Evolutionary conservation across 2,113 vertebrate genomes (phyloP), one percentile per base, ranked within the genome.

Genomic region (Noctilio leporinus): DNA sequence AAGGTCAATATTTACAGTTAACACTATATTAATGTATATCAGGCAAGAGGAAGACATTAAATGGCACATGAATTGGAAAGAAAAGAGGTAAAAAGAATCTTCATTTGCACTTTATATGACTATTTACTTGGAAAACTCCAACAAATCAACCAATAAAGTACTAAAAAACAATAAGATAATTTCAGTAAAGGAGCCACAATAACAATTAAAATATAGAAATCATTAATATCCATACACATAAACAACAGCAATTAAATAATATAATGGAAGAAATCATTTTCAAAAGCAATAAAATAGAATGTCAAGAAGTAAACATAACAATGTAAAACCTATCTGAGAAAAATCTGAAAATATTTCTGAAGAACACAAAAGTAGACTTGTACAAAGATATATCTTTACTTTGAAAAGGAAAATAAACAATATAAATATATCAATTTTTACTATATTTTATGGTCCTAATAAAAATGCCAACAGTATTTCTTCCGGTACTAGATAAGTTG

Each of bases 231-330:
- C 35, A 6, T 14, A 51, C 3, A 49, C 26, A 75, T 78, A 70
- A 89, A 89, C 40, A 47, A 89, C 95, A 70, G 16, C n/a, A 82
- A 33, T 38, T 64, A 77, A 43, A 49, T 30, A 85, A 76, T 38
- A 40, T 14, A 91, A 57, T 40, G 19, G 26, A 72, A 87, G 11
- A 86, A 80, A 72, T 82, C 6, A n/a, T 94, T 93, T 96, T 80
- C 43, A 85, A 96, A 89, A 86, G 30, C 24, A 86, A 67, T 53
- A 43, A 88, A 53, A 89, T 89, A 78, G 35, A 93, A 89, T 65
- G 24, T 19, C 47, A 95, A 76, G 22, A 12, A 80, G 19, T 82
- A 82, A 95, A 86, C 17, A 70, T 76, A 80, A 64, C 4, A 70
- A 38, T 51, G 7, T 38, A 91, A 77, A 94, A 16, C 10, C 35